phyloP scores from a whole-genome alignment of 2,888 invertebrate species.

The Pollenia griseotomentosa region DNA sequence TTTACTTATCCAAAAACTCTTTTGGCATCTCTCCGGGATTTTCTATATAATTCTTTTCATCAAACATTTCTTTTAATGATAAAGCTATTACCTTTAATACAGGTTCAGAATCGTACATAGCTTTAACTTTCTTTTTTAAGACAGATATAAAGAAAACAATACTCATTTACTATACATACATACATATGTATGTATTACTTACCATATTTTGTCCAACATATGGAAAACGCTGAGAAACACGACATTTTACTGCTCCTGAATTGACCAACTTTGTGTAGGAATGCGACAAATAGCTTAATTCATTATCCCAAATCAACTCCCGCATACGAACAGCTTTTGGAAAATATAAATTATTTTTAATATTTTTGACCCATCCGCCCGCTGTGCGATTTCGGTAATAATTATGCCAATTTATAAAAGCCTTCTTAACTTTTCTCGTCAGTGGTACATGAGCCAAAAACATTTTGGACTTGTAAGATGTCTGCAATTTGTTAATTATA shows the following conservation, averaged over 20 bases:
- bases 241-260: conserved; percentile 64
- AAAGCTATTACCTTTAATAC: conserved; percentile 50
- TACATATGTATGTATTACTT: background rate
- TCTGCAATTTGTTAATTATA: background rate
- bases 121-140: conserved; percentile 10
- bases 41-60: conserved; percentile 44
- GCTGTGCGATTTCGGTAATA: conserved; percentile 68
- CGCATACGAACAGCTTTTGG: conserved; percentile 74
- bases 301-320: conserved; percentile 74
- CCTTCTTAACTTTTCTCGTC: conserved; percentile 67
- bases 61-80: conserved; percentile 55
- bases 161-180: background rate
- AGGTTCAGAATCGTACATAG: conserved; percentile 17
- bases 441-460: conserved; percentile 69
- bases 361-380: conserved; percentile 55
- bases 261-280: conserved; percentile 63
- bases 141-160: background rate
- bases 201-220: conserved; percentile 46
- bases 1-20: conserved; percentile 33
- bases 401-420: conserved; percentile 70
- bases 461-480: background rate
- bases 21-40: conserved; percentile 51
- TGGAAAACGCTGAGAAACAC: conserved; percentile 61
- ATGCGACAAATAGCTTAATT: conserved; percentile 72
- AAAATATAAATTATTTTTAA: conserved; percentile 16